A percentile compares a stretch with the other conserved stretches of the same genome.
Evolutionary conservation across 1,140 invertebrate genomes (phyloP).

Genomic region (Brachystomella parvula): DNA sequence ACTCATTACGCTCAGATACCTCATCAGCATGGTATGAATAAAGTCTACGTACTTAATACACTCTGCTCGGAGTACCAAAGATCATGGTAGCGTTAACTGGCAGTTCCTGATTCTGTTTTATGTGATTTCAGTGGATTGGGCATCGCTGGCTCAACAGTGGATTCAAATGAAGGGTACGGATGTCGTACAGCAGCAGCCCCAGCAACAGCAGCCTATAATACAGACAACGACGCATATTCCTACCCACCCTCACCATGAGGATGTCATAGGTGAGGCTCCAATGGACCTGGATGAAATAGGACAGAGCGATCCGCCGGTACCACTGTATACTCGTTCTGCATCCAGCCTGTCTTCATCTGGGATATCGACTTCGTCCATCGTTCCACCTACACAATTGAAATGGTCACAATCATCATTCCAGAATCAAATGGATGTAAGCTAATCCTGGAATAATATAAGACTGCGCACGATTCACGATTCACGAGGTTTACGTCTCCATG

Average conservation of each 20-base stretch:
- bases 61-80: neutral
- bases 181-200: neutral
- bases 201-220: constrained; percentile 3
- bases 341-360: neutral
- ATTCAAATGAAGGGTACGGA: constrained; percentile 72
- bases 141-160: constrained; percentile 90
- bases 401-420: neutral
- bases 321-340: constrained; percentile 4
- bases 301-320: neutral
- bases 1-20: constrained; percentile 29
- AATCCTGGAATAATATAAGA: neutral
- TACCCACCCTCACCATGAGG: constrained; percentile 21
- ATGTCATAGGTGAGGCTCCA: constrained; percentile 26
- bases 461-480: neutral
- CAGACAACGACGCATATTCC: constrained; percentile 8
- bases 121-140: constrained; percentile 74
- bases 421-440: neutral
- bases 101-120: neutral
- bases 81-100: neutral
- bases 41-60: neutral
- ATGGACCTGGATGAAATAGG: constrained; percentile 41
- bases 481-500: no score
- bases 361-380: neutral
- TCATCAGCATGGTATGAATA: constrained; percentile 30
- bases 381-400: neutral